Evolutionary conservation across 2,113 vertebrate species (phyloP).

Genomic region (Eretmochelys imbricata): DNA sequence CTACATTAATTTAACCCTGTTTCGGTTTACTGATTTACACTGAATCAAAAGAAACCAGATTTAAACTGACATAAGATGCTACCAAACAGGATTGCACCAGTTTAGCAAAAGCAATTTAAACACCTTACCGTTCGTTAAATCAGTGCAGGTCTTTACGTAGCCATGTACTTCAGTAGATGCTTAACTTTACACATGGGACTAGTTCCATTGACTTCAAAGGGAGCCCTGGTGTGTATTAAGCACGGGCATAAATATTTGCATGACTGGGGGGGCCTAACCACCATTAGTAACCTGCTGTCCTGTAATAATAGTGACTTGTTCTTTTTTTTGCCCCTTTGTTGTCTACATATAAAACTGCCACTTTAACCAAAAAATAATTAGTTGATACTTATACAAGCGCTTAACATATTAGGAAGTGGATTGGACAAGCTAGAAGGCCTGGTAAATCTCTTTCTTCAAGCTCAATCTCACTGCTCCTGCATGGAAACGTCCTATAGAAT

Average conservation of each 20-base stretch:
- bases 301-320: neutral
- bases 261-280: neutral
- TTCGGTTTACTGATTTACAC: neutral
- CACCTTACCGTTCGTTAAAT: neutral
- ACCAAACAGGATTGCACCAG: neutral
- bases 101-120: neutral
- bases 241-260: neutral
- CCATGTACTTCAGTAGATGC: neutral
- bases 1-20: neutral
- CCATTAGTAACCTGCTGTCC: neutral
- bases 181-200: neutral
- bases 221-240: neutral
- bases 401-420: neutral
- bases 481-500: neutral
- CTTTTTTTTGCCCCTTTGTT: neutral
- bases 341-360: neutral
- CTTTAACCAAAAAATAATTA: neutral
- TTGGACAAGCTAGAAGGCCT: neutral
- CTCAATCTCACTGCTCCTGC: neutral
- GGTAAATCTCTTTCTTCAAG: neutral
- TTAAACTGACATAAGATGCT: neutral
- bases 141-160: neutral
- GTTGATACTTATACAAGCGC: neutral
- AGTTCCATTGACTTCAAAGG: neutral
- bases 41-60: neutral